Evolutionary conservation across 2,888 invertebrate species (phyloP).

Genomic region (Drosophila ustulata): DNA sequence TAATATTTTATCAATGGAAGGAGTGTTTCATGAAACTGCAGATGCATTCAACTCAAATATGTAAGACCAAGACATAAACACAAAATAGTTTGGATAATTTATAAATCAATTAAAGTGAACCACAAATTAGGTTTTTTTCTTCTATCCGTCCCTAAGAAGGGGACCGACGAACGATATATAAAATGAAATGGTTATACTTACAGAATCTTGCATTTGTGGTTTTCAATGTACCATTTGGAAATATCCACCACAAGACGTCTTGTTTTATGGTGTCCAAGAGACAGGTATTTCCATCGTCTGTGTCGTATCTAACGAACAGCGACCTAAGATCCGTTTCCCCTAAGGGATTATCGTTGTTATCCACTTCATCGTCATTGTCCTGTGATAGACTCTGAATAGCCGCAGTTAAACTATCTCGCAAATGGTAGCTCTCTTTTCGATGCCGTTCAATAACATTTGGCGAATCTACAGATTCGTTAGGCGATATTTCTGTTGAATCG

Average conservation of each 20-base stretch:
- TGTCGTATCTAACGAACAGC: constrained; percentile 58
- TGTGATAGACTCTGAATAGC: not conserved
- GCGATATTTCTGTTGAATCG: not conserved
- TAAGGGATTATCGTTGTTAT: constrained; percentile 2
- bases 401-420: constrained; percentile 2
- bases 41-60: too few species aligned
- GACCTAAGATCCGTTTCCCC: constrained; percentile 50
- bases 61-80: too few species aligned
- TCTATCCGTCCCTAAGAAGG: too few species aligned
- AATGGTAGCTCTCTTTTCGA: not conserved
- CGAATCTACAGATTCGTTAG: not conserved
- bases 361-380: constrained; percentile 22
- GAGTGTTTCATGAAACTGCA: too few species aligned
- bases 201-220: constrained; percentile 31
- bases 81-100: too few species aligned
- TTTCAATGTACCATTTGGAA: constrained; percentile 77
- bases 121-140: too few species aligned
- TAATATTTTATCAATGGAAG: too few species aligned
- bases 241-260: constrained; percentile 75
- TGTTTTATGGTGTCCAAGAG: constrained; percentile 75
- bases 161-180: not conserved
- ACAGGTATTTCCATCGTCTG: constrained; percentile 64
- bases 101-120: too few species aligned
- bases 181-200: constrained; percentile 26
- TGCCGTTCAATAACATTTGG: not conserved